phyloP scores from a whole-genome alignment of 2,113 vertebrate species.

The Cyphomyrus discorhynchus region DNA sequence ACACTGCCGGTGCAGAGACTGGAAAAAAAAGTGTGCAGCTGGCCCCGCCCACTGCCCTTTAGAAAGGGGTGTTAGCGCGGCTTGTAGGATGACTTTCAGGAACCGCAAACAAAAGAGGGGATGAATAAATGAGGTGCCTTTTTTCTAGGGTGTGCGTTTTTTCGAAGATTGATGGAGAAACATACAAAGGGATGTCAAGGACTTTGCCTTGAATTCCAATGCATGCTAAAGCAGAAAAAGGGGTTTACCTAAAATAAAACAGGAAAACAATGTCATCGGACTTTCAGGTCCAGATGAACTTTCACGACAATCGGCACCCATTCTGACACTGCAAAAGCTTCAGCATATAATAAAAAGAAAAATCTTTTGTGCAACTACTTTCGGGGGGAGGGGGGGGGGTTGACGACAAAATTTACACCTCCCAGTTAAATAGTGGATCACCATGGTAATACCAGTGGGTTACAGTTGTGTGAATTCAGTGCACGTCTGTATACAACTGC shows the following conservation, averaged over 20 bases:
- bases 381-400: too few relatives aligned
- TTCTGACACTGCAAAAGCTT: not conserved
- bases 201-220: not conserved
- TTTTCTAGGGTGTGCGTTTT: conserved; percentile 19
- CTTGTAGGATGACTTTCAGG: conserved; percentile 49
- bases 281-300: not conserved
- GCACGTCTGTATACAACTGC: not conserved
- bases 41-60: conserved; percentile 39
- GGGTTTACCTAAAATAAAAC: not conserved
- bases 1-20: conserved; percentile 17
- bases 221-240: not conserved
- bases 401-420: not conserved
- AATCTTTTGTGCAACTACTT: not conserved
- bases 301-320: not conserved
- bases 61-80: conserved; percentile 45
- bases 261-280: not conserved
- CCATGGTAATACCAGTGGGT: not conserved
- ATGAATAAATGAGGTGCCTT: conserved; percentile 55
- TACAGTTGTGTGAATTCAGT: conserved; percentile 7
- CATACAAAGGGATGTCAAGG: not conserved
- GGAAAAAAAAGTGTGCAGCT: conserved; percentile 42
- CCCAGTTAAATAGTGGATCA: not conserved
- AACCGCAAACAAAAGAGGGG: conserved; percentile 42
- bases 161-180: conserved; percentile 7
- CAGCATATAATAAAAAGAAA: not conserved